Percentiles rank a stretch among this genome's conserved stretches.
Conservation (phyloP, 2,113 vertebrate species). For the Pampusana beccarii region DNA sequence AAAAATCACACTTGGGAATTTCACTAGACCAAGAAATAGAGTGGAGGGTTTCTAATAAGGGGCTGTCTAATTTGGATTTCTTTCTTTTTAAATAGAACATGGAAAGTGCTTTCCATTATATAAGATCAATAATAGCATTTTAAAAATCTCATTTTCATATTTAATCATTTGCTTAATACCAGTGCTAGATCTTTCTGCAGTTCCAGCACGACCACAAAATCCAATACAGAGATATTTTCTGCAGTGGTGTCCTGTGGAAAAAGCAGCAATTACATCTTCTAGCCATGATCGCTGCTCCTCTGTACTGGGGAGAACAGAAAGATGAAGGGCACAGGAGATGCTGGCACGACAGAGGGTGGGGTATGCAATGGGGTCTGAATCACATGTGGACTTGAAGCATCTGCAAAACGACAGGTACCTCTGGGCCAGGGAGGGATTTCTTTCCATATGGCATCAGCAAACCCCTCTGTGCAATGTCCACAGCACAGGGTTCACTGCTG, state of each 20-base stretch:
- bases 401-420: background rate
- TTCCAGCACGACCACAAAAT: background rate
- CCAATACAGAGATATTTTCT: background rate
- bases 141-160: background rate
- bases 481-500: background rate
- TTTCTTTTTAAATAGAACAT: constrained; percentile 1
- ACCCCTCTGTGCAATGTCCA: background rate
- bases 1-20: constrained; percentile 31
- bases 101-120: constrained; percentile 27
- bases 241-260: background rate
- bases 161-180: background rate
- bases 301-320: background rate
- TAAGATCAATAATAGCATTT: background rate
- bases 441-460: background rate
- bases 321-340: background rate
- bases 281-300: background rate
- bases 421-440: background rate
- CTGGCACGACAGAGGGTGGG: background rate
- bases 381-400: fast-evolving
- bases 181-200: background rate
- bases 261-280: background rate
- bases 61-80: constrained; percentile 21
- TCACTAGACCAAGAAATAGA: constrained; percentile 50
- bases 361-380: background rate
- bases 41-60: constrained; percentile 19